These are phyloP conservation scores for Ephydatia muelleri DNA, from an alignment of 37 sponge, comb jelly and placozoan genomes.

Conservation along the genomic window DNA sequence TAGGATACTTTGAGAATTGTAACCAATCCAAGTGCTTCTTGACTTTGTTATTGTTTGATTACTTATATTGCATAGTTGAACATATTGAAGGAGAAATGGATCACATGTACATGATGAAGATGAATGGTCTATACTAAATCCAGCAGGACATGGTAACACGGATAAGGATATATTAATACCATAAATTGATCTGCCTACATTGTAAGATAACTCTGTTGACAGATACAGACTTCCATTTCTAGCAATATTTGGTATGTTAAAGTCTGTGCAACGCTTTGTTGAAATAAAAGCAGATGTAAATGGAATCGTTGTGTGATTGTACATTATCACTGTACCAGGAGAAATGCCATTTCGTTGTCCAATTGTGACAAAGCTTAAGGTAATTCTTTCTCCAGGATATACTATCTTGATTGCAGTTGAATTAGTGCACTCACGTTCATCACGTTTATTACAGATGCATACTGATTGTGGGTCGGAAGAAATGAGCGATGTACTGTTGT, in stretches of 20 bases:
- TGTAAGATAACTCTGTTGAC: not conserved
- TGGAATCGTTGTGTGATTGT: not conserved
- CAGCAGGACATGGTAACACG: not conserved
- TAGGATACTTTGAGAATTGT: not conserved
- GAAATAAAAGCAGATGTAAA: not conserved
- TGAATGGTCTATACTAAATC: not conserved
- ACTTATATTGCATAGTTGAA: not conserved
- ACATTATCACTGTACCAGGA: not conserved
- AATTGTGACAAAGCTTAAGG: not conserved
- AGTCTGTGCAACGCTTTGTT: not conserved
- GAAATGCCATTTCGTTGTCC: not conserved
- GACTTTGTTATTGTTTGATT: not conserved
- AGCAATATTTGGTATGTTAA: not conserved
- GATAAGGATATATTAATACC: not conserved
- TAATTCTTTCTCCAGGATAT: not conserved
- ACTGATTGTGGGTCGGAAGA: not conserved
- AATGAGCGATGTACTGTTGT: not conserved
- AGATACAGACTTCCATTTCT: not conserved
- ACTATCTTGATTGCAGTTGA: not conserved
- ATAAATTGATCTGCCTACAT: not conserved
- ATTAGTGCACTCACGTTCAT: not conserved
- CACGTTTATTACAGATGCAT: not conserved
- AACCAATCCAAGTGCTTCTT: not conserved
- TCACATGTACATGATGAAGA: not conserved
- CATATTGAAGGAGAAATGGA: not conserved